Evolutionary conservation across 1,140 invertebrate species (phyloP).

Genomic region (Venturia canescens): DNA sequence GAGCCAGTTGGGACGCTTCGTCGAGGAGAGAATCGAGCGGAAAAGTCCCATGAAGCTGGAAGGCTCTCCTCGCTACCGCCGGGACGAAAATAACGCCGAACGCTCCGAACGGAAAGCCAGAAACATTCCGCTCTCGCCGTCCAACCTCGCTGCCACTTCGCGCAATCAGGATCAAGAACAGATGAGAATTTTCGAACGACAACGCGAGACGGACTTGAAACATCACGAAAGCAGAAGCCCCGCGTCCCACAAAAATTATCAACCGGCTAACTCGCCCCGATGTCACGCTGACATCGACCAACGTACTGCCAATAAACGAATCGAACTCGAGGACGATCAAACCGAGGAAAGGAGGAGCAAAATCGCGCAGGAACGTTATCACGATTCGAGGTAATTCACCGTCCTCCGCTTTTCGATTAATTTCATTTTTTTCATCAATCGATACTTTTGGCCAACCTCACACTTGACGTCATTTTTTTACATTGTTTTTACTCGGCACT

Average conservation of each 20-base stretch:
- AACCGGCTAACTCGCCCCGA: neutral
- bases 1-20: constrained; percentile 64
- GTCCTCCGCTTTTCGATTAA: no score
- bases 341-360: neutral
- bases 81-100: neutral
- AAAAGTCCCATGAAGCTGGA: constrained; percentile 27
- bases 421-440: no score
- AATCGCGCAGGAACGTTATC: constrained; percentile 2
- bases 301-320: neutral
- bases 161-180: constrained; percentile 5
- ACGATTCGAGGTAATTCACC: constrained; percentile 5
- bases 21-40: constrained; percentile 67
- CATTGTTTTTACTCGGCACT: no score
- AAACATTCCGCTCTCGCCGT: neutral
- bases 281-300: neutral
- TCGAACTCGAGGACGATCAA: neutral
- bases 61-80: neutral
- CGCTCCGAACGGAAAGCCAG: neutral
- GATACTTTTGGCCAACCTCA: no score
- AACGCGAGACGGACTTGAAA: neutral
- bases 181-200: neutral
- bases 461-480: no score
- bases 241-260: neutral
- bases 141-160: neutral
- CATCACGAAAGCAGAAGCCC: neutral